A percentile compares a stretch with the other conserved stretches of the same genome.
These are phyloP conservation scores for Paedocypris sp. DNA, from an alignment of 2,113 vertebrate species.

Conservation along the genomic window DNA sequence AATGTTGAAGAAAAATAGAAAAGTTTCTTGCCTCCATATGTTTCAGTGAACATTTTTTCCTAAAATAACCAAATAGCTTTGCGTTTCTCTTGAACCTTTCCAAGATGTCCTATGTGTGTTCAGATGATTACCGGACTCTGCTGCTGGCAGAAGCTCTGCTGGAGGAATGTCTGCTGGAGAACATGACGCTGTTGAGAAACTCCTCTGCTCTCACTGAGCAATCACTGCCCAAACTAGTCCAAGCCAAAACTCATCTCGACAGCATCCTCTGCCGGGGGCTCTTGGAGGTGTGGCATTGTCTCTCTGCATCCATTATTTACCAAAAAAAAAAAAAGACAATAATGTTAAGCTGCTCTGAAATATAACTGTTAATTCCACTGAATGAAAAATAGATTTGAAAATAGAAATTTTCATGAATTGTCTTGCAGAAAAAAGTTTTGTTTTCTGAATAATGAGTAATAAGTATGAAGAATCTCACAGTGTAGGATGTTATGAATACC, in stretches of 20 bases:
- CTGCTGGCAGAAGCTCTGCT: conserved; percentile 77
- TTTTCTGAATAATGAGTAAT: no score
- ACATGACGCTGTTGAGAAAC: conserved; percentile 67
- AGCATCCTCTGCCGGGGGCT: conserved; percentile 74
- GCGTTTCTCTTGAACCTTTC: background rate
- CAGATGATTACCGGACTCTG: conserved; percentile 81
- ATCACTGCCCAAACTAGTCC: conserved; percentile 66
- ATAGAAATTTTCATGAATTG: no score
- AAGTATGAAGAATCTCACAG: no score
- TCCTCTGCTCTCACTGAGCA: conserved; percentile 71
- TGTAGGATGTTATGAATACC: no score
- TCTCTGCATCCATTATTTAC: no score
- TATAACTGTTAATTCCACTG: no score
- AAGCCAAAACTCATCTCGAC: conserved; percentile 74
- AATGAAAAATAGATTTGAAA: no score
- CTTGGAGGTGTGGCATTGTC: conserved; percentile 58
- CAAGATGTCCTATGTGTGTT: background rate
- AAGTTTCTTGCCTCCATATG: background rate
- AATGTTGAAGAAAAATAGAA: background rate
- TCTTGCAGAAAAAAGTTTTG: no score
- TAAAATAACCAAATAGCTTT: background rate
- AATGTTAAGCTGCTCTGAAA: background rate
- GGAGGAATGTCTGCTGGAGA: conserved; percentile 83
- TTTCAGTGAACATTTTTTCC: background rate
- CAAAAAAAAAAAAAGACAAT: no score